These are phyloP conservation scores for Amiota mariae DNA, from an alignment of 2,888 invertebrate species.

Conservation along the genomic window DNA sequence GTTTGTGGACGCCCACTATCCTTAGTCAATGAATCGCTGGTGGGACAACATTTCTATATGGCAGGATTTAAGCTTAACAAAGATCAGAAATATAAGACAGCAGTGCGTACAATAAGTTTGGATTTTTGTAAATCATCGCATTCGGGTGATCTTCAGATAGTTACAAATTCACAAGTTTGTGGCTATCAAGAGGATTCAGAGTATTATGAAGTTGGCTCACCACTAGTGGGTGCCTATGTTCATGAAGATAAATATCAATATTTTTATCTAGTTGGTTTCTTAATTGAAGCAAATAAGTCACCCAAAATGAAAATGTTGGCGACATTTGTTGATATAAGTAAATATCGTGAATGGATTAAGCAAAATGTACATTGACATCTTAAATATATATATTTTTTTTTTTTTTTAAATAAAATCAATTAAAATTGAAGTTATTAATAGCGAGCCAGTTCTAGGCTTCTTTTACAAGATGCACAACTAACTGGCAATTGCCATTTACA, in stretches of 20 bases:
- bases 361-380: not conserved
- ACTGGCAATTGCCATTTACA: too few relatives aligned
- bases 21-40: constrained; percentile 1
- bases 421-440: not conserved
- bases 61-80: not conserved
- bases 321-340: not conserved
- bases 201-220: constrained; percentile 8
- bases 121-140: not conserved
- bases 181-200: not conserved
- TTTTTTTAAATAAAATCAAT: not conserved
- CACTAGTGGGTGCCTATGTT: constrained; percentile 13
- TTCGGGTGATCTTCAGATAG: not conserved
- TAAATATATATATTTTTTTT: too few relatives aligned
- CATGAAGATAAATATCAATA: not conserved
- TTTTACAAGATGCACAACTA: too few relatives aligned
- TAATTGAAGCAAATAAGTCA: not conserved
- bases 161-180: constrained; percentile 1
- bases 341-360: not conserved
- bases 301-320: not conserved
- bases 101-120: not conserved
- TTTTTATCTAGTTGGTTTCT: constrained; percentile 13
- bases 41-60: constrained; percentile 19
- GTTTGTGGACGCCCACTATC: not conserved
- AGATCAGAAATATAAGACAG: not conserved
- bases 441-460: too few relatives aligned